Conservation (phyloP, 2,113 vertebrate species). For the Melanotaenia duboulayi region DNA sequence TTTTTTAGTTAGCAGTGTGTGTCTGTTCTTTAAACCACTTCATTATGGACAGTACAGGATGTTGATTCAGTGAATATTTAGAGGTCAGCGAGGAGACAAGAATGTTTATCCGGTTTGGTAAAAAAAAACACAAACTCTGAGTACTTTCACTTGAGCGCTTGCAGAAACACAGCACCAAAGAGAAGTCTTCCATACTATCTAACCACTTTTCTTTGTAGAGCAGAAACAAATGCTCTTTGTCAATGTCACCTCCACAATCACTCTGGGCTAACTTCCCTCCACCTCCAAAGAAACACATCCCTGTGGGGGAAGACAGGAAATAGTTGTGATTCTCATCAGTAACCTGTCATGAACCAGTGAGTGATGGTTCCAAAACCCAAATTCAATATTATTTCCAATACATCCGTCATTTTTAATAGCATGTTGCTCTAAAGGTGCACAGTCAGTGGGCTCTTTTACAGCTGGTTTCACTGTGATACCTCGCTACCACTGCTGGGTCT, state of each 20-base stretch:
- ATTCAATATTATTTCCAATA: slow-evolving; percentile 69
- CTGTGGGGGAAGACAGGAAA: slow-evolving; percentile 55
- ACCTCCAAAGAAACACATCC: slow-evolving; percentile 44
- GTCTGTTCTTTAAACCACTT: slow-evolving; percentile 11
- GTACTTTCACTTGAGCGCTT: slow-evolving; percentile 24
- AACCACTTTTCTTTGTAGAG: slow-evolving; percentile 39
- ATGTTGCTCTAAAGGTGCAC: slow-evolving; percentile 49
- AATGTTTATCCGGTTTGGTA: slow-evolving; percentile 18
- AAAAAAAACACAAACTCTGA: slow-evolving; percentile 19
- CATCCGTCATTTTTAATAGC: slow-evolving; percentile 67
- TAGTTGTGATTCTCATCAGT: slow-evolving; percentile 75
- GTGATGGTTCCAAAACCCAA: slow-evolving; percentile 51
- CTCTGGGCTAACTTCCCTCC: neutral
- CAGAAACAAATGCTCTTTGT: slow-evolving; percentile 52
- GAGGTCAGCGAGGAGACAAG: slow-evolving; percentile 18
- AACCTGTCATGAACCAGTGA: slow-evolving; percentile 72
- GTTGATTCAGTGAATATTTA: slow-evolving; percentile 60
- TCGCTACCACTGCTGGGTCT: slow-evolving; percentile 9
- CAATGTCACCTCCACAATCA: slow-evolving; percentile 56
- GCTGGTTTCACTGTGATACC: slow-evolving; percentile 42
- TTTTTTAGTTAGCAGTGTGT: slow-evolving; percentile 25
- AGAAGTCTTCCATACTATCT: slow-evolving; percentile 28
- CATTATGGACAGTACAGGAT: slow-evolving; percentile 60
- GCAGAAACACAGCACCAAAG: slow-evolving; percentile 49
- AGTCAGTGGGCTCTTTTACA: slow-evolving; percentile 39